Evolutionary conservation across 2,888 invertebrate species (phyloP), one percentile per base, ranked within the genome.

Genomic region (Orthonychiurus folsomi): DNA sequence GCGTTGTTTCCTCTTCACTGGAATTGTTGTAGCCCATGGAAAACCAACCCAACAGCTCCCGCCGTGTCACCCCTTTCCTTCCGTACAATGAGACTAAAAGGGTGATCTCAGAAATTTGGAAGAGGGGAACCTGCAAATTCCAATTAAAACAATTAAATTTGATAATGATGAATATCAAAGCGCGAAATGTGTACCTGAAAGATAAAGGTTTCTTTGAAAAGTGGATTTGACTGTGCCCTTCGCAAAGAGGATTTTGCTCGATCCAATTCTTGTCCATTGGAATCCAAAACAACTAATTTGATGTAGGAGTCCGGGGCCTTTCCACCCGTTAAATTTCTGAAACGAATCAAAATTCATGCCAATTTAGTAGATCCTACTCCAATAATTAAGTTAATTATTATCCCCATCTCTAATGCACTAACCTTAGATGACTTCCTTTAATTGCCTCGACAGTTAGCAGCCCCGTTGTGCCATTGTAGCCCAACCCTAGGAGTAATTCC

Each of bases 31-130:
- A 82, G 3, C 95, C 95, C 63, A 95, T 79, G 66, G 93, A 89
- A 80, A 95, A 92, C 94, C 95, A 95, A 65, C 95, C 95, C 72
- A 95, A 89, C 89, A 94, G 91, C 78, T 95, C 94, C 76, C 94
- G 91, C 72, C 91, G 87, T 77, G 94, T 95, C 77, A 93, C 90
- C 72, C 93, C 87, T 69, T 91, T 87, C 77, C 93, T 89, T 75
- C 86, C 86, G 82, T 94, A 94, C 63, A 94, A 90, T 0, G 93
- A 91, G 68, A 93, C 85, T 87, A 94, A 92, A 69, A 95, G 81
- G 1, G 94, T 95, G 60, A 95, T 94, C 75, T 95, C 95, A 52
- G 88, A 90, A 66, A 95, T 81, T 81, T 95, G 95, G 78, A 94
- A 95, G 70, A 94, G 82, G 50, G 95, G 92, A 75, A 95, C 93